Conservation (phyloP, 2,113 vertebrate species). For the Hiodon tergisus region DNA sequence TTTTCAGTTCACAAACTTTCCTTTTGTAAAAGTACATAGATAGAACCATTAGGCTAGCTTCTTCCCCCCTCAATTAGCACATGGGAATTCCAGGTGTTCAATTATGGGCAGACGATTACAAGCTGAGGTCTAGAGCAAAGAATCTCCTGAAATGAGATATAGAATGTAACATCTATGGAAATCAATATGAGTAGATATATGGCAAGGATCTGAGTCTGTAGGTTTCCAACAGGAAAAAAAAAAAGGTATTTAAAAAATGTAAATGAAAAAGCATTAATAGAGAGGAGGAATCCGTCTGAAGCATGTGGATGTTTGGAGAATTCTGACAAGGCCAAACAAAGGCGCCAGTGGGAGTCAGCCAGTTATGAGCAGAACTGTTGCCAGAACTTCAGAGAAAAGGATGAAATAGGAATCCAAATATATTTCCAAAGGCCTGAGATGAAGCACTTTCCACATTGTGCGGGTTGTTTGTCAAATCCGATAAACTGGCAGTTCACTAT, state of each 20-base stretch:
- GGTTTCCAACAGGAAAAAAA: slow-evolving; percentile 70
- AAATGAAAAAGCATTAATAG: slow-evolving; percentile 96
- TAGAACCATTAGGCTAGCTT: too few species aligned
- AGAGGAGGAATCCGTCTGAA: slow-evolving; percentile 85
- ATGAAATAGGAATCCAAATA: slow-evolving; percentile 50
- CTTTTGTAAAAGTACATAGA: too few species aligned
- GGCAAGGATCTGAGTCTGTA: slow-evolving; percentile 49
- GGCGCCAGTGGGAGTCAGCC: slow-evolving; percentile 61
- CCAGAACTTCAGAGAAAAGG: slow-evolving; percentile 48
- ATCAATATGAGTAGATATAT: too few species aligned
- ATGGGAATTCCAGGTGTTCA: too few species aligned
- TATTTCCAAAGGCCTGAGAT: slow-evolving; percentile 73
- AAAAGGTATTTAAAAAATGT: slow-evolving; percentile 78
- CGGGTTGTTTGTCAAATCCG: slow-evolving; percentile 22
- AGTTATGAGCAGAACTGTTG: slow-evolving; percentile 52
- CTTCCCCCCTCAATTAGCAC: too few species aligned
- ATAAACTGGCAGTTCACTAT: slow-evolving; percentile 58
- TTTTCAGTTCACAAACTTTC: too few species aligned
- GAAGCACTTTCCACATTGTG: slow-evolving; percentile 49
- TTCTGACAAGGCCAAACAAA: slow-evolving; percentile 67
- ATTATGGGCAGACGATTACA: too few species aligned
- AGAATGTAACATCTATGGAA: too few species aligned
- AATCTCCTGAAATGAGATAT: too few species aligned
- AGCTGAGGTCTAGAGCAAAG: too few species aligned
- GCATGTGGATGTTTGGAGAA: slow-evolving; percentile 92